Evolutionary conservation across 2,888 invertebrate genomes (phyloP).

Genomic region (Leucania comma): DNA sequence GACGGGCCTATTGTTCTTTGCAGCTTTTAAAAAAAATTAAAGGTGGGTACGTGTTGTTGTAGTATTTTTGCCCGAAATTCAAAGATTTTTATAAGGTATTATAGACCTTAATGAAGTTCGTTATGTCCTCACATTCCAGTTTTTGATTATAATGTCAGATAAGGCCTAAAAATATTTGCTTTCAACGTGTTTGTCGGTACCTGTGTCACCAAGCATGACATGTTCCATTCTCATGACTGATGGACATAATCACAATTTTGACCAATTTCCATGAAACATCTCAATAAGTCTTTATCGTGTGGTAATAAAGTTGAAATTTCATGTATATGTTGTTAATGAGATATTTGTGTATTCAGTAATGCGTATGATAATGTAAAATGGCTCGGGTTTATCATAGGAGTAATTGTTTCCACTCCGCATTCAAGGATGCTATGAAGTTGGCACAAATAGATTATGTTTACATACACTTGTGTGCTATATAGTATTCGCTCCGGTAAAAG

Average conservation of each 20-base stretch:
- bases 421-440: constrained; percentile 47
- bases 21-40: constrained; percentile 48
- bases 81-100: constrained; percentile 14
- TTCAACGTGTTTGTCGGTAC: constrained; percentile 49
- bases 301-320: constrained; percentile 50
- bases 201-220: constrained; percentile 58
- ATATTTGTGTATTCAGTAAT: constrained; percentile 48
- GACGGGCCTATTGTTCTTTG: constrained; percentile 41
- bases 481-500: constrained; percentile 13
- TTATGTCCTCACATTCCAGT: constrained; percentile 24
- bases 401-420: constrained; percentile 53
- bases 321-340: constrained; percentile 4
- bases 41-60: constrained; percentile 7
- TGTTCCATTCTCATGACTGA: constrained; percentile 50
- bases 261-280: constrained; percentile 22
- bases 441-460: constrained; percentile 42
- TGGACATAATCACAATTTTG: constrained; percentile 47
- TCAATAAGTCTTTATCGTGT: constrained; percentile 21
- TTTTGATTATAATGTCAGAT: constrained; percentile 36
- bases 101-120: not conserved
- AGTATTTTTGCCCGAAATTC: constrained; percentile 3
- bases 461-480: constrained; percentile 12
- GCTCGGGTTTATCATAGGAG: constrained; percentile 56
- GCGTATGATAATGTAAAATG: constrained; percentile 54
- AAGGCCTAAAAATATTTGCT: constrained; percentile 45